phyloP scores from a whole-genome alignment of 2,888 invertebrate species.

The Hemicrepidius hirtus region DNA sequence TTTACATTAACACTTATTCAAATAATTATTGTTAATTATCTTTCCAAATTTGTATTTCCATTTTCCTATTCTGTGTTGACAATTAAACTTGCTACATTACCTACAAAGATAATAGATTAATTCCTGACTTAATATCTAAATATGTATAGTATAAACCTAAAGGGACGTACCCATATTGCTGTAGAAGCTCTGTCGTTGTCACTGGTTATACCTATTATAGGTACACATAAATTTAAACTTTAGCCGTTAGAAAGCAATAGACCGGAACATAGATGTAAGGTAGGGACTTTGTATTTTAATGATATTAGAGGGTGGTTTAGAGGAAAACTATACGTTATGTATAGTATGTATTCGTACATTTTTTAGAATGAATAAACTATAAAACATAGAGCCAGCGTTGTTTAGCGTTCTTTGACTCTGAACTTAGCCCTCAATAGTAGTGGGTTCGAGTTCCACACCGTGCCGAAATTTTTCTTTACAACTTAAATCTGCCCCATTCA shows the following conservation, averaged over 20 bases:
- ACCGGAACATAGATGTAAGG: not conserved
- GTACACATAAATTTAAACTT: conserved; percentile 6
- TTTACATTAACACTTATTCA: not conserved
- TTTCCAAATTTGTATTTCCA: not conserved
- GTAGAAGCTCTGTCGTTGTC: not conserved
- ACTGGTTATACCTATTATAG: not conserved
- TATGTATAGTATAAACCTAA: not conserved
- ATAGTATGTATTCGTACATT: too few species aligned
- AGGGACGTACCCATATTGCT: not conserved
- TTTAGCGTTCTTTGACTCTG: too few species aligned
- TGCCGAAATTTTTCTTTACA: too few species aligned
- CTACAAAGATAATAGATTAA: not conserved
- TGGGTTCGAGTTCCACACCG: too few species aligned
- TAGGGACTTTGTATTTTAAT: not conserved
- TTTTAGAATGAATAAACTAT: too few species aligned
- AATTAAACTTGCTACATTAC: too few species aligned
- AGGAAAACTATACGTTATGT: too few species aligned
- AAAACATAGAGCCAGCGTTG: too few species aligned
- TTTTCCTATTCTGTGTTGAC: too few species aligned
- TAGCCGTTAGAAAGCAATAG: not conserved
- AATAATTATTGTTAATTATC: not conserved
- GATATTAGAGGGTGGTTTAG: too few species aligned
- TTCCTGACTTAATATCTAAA: conserved; percentile 4
- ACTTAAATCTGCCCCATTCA: too few species aligned
- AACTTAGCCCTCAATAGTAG: too few species aligned